These are phyloP conservation scores for Hippocampus abdominalis DNA, from an alignment of 2,113 vertebrate species.

Conservation along the genomic window DNA sequence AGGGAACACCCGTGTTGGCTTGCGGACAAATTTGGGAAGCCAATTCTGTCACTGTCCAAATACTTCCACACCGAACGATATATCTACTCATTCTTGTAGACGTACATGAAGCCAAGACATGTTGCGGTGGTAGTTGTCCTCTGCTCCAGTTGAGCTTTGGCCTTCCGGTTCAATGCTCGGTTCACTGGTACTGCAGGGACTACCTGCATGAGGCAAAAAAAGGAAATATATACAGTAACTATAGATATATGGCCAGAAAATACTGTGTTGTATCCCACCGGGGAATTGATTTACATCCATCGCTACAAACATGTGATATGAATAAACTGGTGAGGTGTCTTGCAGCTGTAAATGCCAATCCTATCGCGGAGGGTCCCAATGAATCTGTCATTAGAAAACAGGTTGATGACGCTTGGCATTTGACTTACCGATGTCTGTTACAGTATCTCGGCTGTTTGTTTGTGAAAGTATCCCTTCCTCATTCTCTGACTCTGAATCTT, in stretches of 20 bases:
- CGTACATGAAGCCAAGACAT: constrained; percentile 98
- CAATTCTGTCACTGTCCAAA: not conserved
- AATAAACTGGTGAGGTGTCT: not conserved
- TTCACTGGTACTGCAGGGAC: constrained; percentile 93
- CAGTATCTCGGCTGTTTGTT: constrained; percentile 97
- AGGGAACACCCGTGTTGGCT: not conserved
- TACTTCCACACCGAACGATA: not conserved
- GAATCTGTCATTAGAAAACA: not conserved
- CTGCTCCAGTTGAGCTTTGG: constrained; percentile 78
- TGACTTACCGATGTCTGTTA: constrained; percentile 89
- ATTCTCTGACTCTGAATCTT: constrained; percentile 98
- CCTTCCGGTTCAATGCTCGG: constrained; percentile 98
- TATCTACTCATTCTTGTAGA: constrained; percentile 13
- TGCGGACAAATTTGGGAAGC: not conserved
- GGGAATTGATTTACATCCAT: no score
- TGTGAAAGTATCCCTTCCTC: constrained; percentile 94
- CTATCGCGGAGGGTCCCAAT: not conserved
- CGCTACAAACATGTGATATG: not conserved
- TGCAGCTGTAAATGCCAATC: not conserved
- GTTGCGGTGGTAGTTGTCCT: constrained; percentile 95
- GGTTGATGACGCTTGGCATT: not conserved
- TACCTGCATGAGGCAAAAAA: constrained; percentile 72
- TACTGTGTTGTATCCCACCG: not conserved
- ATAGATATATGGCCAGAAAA: not conserved
- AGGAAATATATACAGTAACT: constrained; percentile 1